Evolutionary conservation across 2,888 invertebrate species (phyloP).

Genomic region (Lingula anatina): DNA sequence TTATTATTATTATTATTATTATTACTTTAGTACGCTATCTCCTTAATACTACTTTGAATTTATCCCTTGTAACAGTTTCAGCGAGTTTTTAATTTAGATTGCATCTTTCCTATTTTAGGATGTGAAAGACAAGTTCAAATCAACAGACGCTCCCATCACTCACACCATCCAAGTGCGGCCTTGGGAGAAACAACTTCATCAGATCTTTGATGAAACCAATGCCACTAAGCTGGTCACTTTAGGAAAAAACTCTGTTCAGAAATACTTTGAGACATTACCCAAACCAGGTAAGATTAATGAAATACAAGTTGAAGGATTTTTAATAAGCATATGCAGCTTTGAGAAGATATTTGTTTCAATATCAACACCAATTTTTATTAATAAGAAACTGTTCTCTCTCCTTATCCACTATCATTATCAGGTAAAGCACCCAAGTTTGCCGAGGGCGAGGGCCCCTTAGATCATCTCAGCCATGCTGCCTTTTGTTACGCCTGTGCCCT

Average conservation of each 20-base stretch:
- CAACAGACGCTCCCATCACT: constrained; percentile 18
- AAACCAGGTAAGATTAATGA: constrained; percentile 25
- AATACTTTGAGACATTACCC: constrained; percentile 36
- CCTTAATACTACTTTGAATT: too few relatives aligned
- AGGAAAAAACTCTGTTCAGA: constrained; percentile 24
- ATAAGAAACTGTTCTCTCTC: too few relatives aligned
- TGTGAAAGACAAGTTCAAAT: constrained; percentile 27
- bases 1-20: too few relatives aligned
- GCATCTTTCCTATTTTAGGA: constrained; percentile 24
- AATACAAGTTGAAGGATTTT: not conserved
- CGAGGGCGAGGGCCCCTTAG: constrained; percentile 39
- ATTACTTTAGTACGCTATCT: too few relatives aligned
- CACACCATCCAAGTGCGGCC: constrained; percentile 32
- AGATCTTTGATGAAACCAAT: constrained; percentile 40
- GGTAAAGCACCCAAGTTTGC: too few relatives aligned
- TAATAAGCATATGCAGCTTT: not conserved
- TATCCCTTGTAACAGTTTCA: too few relatives aligned
- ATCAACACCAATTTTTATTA: too few relatives aligned
- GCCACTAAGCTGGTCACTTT: constrained; percentile 17
- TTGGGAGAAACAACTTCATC: constrained; percentile 46
- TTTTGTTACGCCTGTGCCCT: constrained; percentile 40
- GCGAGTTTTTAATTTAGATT: too few relatives aligned
- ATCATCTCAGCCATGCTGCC: constrained; percentile 33
- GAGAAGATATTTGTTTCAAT: too few relatives aligned
- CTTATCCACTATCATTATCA: too few relatives aligned